Base-by-base conservation (phyloP, 2,113 vertebrate genomes). In the Rhea americana region DNA sequence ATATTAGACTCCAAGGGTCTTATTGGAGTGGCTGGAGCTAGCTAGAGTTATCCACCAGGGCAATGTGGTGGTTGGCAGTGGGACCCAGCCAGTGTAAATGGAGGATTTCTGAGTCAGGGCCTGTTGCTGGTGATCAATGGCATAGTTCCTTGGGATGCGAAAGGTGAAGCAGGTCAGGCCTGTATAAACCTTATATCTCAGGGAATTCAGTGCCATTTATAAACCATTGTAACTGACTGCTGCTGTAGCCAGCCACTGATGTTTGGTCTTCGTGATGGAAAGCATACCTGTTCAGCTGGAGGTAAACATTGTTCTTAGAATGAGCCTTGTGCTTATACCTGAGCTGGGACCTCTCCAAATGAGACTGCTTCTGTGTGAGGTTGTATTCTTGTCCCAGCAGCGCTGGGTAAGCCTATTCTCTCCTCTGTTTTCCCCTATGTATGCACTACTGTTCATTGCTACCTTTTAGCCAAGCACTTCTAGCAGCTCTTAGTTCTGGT, bases 101-200 rank as follows among this genome's bases (percentile, higher is more conserved):
- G 15, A 20, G 35, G 47, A 6, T 47, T 45, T 20, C 47, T 14
- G n/a, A 21, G 17, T 6, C 0, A 0, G 30, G 20, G 43, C 62
- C 43, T 45, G 43, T 45, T 79, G 13, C 55, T 74, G 77, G 59
- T 26, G 66, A 5, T 39, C 59, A 3, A 28, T 21, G 78, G 2
- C 24, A 5, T 16, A 2, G 24, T 2, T 8, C 51, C 39, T 8
- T 5, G 0, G 35, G 22, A 53, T 26, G 19, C 35, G 8, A 51
- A 18, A 11, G 9, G 13, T 9, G 25, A 0, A 35, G 9, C n/a
- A 20, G 20, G 3, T 19, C 51, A 41, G 24, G n/a, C 5, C 66
- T 61, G 20, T 26, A 17, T 26, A 47, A 32, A 11, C 5, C 45
- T 28, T 7, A 0, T 0, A 1, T 47, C 58, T 9, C 28, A 35